Conservation (phyloP, 2,888 invertebrate species). For the Chironomus riparius region DNA sequence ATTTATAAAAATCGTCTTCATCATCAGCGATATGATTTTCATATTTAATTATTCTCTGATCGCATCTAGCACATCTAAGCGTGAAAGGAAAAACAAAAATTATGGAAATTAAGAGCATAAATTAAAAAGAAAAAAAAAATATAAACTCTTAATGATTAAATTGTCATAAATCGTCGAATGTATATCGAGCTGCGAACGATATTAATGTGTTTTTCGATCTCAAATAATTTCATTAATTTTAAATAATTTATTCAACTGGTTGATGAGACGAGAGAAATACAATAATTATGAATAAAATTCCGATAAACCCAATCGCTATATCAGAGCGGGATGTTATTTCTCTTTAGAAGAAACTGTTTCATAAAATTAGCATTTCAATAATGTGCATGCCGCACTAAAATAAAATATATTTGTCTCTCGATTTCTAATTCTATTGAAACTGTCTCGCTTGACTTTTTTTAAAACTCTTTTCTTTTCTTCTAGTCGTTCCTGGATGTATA, state of each 20-base stretch:
- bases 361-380: background rate
- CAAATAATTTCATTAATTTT: background rate
- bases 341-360: background rate
- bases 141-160: background rate
- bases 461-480: too few species aligned
- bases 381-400: background rate
- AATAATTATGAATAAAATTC: background rate
- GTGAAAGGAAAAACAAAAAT: too few species aligned
- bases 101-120: too few species aligned
- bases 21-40: background rate
- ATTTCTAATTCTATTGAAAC: too few species aligned
- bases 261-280: background rate
- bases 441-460: too few species aligned
- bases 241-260: background rate
- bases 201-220: background rate
- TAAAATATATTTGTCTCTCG: too few species aligned
- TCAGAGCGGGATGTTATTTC: background rate
- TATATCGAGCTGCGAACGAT: background rate
- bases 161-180: background rate
- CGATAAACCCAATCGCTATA: background rate
- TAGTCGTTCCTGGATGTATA: too few species aligned
- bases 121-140: background rate
- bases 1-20: too few species aligned
- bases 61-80: too few species aligned
- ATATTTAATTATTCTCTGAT: too few species aligned